phyloP scores from a whole-genome alignment of 2,113 vertebrate genomes.

The Odobenus rosmarus region DNA sequence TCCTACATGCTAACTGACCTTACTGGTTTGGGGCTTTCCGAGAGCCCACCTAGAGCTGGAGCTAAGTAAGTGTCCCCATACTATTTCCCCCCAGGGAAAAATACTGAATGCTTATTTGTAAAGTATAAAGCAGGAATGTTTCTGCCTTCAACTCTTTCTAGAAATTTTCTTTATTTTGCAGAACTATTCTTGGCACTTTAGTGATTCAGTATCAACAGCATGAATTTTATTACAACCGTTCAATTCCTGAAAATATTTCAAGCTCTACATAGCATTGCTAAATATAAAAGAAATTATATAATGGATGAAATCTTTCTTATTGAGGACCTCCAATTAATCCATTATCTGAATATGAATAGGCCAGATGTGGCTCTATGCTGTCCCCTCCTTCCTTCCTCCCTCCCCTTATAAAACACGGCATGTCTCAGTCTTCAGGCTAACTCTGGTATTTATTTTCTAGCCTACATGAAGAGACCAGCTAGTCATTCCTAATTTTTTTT shows the following conservation, averaged over 20 bases:
- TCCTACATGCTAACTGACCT: background rate
- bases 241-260: constrained; percentile 57
- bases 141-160: constrained; percentile 42
- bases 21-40: background rate
- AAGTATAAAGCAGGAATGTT: background rate
- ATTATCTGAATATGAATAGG: constrained; percentile 35
- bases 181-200: constrained; percentile 40
- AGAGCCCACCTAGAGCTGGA: background rate
- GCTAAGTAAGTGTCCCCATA: background rate
- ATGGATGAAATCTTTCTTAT: background rate
- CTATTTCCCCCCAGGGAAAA: background rate
- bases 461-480: background rate
- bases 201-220: constrained; percentile 51
- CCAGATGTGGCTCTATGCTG: constrained; percentile 4
- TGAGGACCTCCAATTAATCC: constrained; percentile 25
- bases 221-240: constrained; percentile 35
- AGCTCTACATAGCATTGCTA: background rate
- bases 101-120: background rate
- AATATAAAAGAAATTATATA: constrained; percentile 49
- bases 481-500: background rate
- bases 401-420: background rate
- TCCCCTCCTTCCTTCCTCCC: background rate
- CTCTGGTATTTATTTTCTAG: background rate
- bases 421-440: background rate
- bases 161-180: constrained; percentile 51